A percentile compares a stretch with the other conserved stretches of the same genome.
Evolutionary conservation across 2,888 invertebrate species (phyloP).

Genomic region (Sarcophaga carnaria): DNA sequence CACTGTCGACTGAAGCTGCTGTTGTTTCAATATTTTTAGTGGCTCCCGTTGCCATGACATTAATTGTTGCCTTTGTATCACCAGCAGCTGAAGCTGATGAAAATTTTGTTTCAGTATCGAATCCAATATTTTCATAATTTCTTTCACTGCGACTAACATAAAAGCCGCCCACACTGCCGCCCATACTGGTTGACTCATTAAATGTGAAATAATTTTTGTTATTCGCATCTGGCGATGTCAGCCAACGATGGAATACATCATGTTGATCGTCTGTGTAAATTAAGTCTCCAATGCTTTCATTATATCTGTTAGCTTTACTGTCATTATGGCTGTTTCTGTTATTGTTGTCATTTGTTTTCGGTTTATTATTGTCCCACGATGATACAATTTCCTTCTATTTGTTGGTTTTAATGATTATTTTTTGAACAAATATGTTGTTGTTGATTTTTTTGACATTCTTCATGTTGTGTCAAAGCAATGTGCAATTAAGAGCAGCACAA

Average conservation of each 20-base stretch:
- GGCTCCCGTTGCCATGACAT: neutral
- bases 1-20: conserved; percentile 10
- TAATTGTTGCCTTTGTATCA: conserved; percentile 52
- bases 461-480: neutral
- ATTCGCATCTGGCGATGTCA: no score
- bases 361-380: conserved; percentile 60
- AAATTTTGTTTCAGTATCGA: conserved; percentile 56
- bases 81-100: conserved; percentile 70
- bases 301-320: conserved; percentile 55
- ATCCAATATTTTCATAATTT: conserved; percentile 72
- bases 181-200: conserved; percentile 26
- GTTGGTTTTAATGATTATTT: neutral
- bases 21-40: neutral
- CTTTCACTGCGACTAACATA: neutral
- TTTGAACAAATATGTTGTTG: neutral
- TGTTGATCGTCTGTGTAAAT: conserved; percentile 70
- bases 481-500: no score
- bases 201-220: conserved; percentile 45
- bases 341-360: conserved; percentile 37
- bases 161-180: neutral
- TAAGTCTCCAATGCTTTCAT: conserved; percentile 73
- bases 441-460: neutral
- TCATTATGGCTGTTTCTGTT: conserved; percentile 35
- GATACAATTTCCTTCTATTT: neutral
- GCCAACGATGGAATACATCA: no score